Percentiles rank a stretch among this genome's conserved stretches.
Conservation (phyloP, 1,140 invertebrate species). For the Neoseiulus cucumeris region DNA sequence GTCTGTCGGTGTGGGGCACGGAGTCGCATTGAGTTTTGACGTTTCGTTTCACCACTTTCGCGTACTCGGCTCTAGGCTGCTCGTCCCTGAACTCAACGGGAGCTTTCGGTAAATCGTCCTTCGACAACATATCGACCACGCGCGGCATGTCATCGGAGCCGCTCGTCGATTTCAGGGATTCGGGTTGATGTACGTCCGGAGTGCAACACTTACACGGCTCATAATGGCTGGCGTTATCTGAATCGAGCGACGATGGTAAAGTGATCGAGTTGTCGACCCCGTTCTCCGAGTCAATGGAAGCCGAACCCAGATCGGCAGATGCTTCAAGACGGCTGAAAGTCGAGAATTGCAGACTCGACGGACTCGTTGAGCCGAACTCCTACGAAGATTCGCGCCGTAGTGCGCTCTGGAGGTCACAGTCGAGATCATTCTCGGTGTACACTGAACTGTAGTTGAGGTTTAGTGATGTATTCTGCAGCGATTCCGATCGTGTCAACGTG, state of each 20-base stretch:
- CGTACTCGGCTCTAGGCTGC: not conserved
- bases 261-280: not conserved
- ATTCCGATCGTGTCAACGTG: no score
- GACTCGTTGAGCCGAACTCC: not conserved
- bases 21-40: not conserved
- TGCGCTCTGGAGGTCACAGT: not conserved
- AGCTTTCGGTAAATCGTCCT: not conserved
- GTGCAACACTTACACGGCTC: constrained; percentile 3
- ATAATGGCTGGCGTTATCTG: not conserved
- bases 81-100: not conserved
- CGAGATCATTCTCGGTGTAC: not conserved
- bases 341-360: not conserved
- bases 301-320: not conserved
- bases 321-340: not conserved
- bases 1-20: not conserved
- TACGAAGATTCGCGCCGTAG: not conserved
- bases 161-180: not conserved
- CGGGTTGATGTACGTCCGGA: not conserved
- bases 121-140: not conserved
- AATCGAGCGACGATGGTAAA: not conserved
- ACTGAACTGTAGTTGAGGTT: constrained; percentile 10
- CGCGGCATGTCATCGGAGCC: not conserved
- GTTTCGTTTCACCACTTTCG: not conserved
- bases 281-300: not conserved
- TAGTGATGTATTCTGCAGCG: not conserved